Percentiles rank a stretch among this genome's conserved stretches.
These are phyloP conservation scores for Agelastica alni DNA, from an alignment of 2,888 invertebrate genomes.

Conservation along the genomic window DNA sequence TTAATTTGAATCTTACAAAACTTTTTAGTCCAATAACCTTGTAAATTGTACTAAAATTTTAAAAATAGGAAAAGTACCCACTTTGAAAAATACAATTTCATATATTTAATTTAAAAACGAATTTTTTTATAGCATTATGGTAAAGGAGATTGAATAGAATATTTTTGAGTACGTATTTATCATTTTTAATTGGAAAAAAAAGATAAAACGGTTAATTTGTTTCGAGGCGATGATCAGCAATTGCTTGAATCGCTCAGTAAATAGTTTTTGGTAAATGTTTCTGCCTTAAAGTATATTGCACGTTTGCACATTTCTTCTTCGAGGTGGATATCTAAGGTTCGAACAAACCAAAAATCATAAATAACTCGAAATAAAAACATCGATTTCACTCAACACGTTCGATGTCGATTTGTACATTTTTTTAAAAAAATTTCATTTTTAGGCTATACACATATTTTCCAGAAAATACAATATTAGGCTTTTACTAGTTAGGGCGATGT, in stretches of 20 bases:
- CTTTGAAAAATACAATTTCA: too few relatives aligned
- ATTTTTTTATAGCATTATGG: too few relatives aligned
- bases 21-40: too few relatives aligned
- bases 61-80: too few relatives aligned
- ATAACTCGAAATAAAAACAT: slow-evolving; percentile 8
- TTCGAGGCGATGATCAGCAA: too few relatives aligned
- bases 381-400: slow-evolving; percentile 22
- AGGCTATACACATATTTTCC: slow-evolving; percentile 1
- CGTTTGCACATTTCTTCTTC: slow-evolving; percentile 13
- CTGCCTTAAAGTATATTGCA: slow-evolving; percentile 28
- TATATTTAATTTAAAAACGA: too few relatives aligned
- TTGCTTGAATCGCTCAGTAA: neutral
- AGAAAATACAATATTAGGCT: neutral
- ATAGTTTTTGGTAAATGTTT: slow-evolving; percentile 15
- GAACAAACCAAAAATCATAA: neutral
- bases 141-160: too few relatives aligned
- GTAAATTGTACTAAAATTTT: too few relatives aligned
- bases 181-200: too few relatives aligned
- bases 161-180: too few relatives aligned
- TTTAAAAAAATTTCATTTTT: slow-evolving; percentile 3
- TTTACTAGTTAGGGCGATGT: neutral
- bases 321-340: slow-evolving; percentile 17
- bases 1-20: too few relatives aligned
- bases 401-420: slow-evolving; percentile 22
- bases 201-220: too few relatives aligned